These are phyloP conservation scores for Cynaeus angustus DNA, from an alignment of 2,888 invertebrate genomes.

Conservation along the genomic window DNA sequence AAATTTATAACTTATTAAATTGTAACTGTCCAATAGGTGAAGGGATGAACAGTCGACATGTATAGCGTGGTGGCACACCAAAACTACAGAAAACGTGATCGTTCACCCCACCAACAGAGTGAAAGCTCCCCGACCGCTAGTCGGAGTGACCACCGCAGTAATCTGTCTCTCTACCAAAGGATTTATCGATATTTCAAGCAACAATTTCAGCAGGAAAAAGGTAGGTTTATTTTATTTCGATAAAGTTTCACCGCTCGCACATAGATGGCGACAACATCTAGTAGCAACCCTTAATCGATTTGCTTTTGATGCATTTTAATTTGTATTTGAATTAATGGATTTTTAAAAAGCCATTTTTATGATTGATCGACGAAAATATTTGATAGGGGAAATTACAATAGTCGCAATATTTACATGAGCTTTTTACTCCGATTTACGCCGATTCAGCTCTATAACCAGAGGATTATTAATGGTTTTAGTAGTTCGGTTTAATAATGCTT, in stretches of 20 bases:
- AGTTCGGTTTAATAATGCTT: conserved; percentile 15
- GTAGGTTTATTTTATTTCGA: conserved; percentile 39
- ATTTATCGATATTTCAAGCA: conserved; percentile 50
- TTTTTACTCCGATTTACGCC: too few species aligned
- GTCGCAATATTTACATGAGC: too few species aligned
- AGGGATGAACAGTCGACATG: conserved; percentile 43
- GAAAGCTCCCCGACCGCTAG: conserved; percentile 47
- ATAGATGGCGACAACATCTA: conserved; percentile 2
- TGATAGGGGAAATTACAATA: too few species aligned
- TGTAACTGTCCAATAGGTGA: conserved; percentile 18
- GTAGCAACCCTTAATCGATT: neutral
- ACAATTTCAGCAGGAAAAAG: conserved; percentile 50
- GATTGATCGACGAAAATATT: too few species aligned
- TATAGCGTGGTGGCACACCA: conserved; percentile 55
- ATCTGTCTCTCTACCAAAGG: conserved; percentile 50
- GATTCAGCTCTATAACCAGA: neutral
- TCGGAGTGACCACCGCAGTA: conserved; percentile 35
- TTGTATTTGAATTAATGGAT: neutral
- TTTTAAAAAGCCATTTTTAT: neutral
- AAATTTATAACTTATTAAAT: conserved; percentile 23
- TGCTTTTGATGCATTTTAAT: neutral
- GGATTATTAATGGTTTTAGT: conserved; percentile 11
- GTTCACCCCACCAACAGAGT: conserved; percentile 40
- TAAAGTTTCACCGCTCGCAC: neutral
- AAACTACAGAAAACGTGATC: conserved; percentile 50